Percentiles rank a stretch among this genome's conserved stretches.
Conservation (phyloP, 2,113 vertebrate genomes). For the Phyllopteryx taeniolatus region DNA sequence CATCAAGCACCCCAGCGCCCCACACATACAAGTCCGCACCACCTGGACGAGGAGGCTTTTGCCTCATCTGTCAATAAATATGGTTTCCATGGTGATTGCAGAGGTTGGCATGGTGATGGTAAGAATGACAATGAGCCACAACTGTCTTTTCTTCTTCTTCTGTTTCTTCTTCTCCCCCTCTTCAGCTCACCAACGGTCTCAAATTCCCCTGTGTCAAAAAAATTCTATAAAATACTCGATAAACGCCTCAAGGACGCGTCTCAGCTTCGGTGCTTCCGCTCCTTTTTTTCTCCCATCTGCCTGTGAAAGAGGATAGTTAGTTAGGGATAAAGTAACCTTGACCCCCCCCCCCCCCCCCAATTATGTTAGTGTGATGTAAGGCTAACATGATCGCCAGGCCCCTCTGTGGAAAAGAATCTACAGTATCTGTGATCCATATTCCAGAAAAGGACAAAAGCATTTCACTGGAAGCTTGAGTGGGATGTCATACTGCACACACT, state of each 20-base stretch:
- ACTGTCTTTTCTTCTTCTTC: slow-evolving; percentile 17
- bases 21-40: slow-evolving; percentile 19
- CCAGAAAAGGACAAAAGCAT: neutral
- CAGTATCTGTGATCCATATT: neutral
- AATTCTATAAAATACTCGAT: slow-evolving; percentile 7
- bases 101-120: slow-evolving; percentile 70
- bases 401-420: neutral
- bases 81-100: slow-evolving; percentile 62
- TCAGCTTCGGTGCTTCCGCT: slow-evolving; percentile 16
- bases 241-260: slow-evolving; percentile 50
- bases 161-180: neutral
- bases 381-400: slow-evolving; percentile 9
- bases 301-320: slow-evolving; percentile 41
- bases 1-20: neutral
- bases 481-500: neutral
- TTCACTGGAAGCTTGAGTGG: neutral
- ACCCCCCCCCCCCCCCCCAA: neutral
- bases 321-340: slow-evolving; percentile 15
- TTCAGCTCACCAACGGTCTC: slow-evolving; percentile 26
- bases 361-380: slow-evolving; percentile 36
- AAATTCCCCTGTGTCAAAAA: slow-evolving; percentile 34
- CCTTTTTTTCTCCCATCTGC: slow-evolving; percentile 4
- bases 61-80: slow-evolving; percentile 56
- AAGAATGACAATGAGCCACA: slow-evolving; percentile 65
- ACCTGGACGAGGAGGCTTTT: slow-evolving; percentile 45